phyloP scores from a whole-genome alignment of 2,797 vertebrate species.

The Tragopan temminckii region DNA sequence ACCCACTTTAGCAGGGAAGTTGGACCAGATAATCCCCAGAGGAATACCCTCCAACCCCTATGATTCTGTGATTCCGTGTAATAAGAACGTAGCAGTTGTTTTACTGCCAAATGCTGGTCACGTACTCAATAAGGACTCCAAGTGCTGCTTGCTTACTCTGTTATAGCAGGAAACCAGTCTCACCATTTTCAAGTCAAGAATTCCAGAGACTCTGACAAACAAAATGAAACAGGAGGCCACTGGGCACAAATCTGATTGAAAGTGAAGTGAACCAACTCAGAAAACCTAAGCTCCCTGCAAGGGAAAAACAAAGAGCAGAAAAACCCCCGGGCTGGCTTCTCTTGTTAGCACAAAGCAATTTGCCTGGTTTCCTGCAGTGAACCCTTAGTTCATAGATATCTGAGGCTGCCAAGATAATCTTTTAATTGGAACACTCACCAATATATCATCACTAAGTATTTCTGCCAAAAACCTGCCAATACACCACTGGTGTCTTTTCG shows the following conservation, averaged over 20 bases:
- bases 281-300: not conserved
- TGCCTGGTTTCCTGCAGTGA: not conserved
- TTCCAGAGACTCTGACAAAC: not conserved
- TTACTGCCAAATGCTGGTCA: not conserved
- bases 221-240: not conserved
- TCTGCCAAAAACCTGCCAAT: not conserved
- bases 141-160: not conserved
- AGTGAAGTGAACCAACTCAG: not conserved
- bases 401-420: not conserved
- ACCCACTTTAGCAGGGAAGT: not conserved
- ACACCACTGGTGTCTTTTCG: not conserved
- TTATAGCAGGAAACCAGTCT: not conserved
- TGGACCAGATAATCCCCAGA: not conserved
- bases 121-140: not conserved
- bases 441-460: not conserved
- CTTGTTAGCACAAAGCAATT: rapidly evolving
- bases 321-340: not conserved
- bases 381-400: not conserved
- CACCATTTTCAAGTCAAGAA: not conserved
- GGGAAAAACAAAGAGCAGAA: not conserved
- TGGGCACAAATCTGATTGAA: not conserved
- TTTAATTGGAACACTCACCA: not conserved
- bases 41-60: not conserved
- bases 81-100: not conserved
- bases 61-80: not conserved